Conservation (phyloP, 2,797 vertebrate species). For the Microctenopoma lineatum region DNA sequence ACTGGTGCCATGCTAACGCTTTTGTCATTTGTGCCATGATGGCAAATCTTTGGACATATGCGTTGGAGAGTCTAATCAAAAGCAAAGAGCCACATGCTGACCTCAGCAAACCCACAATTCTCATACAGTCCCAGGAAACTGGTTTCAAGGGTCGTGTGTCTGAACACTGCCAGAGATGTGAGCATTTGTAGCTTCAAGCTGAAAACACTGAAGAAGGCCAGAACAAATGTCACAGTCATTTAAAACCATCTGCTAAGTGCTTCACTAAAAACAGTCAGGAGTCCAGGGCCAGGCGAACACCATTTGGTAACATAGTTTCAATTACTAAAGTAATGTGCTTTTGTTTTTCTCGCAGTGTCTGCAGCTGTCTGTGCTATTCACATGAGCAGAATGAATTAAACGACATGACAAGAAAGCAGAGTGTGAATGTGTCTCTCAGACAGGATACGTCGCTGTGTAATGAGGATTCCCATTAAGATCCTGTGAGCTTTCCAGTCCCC, state of each 20-base stretch:
- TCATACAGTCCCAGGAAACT: slow-evolving; percentile 22
- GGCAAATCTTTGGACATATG: slow-evolving; percentile 36
- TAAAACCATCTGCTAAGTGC: slow-evolving; percentile 84
- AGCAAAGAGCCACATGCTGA: slow-evolving; percentile 49
- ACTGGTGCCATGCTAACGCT: slow-evolving; percentile 36
- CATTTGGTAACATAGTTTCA: slow-evolving; percentile 75
- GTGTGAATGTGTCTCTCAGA: slow-evolving; percentile 39
- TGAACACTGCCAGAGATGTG: slow-evolving; percentile 21
- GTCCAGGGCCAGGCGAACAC: slow-evolving; percentile 62
- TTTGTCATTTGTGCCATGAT: slow-evolving; percentile 35
- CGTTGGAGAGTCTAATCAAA: slow-evolving; percentile 46
- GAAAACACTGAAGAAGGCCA: slow-evolving; percentile 47
- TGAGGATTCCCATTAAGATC: slow-evolving; percentile 33
- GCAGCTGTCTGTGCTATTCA: slow-evolving; percentile 65
- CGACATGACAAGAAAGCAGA: slow-evolving; percentile 43
- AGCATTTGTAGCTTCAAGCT: slow-evolving; percentile 38
- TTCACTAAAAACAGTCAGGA: slow-evolving; percentile 77
- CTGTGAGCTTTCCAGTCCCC: slow-evolving; percentile 20
- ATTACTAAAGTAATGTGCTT: slow-evolving; percentile 73
- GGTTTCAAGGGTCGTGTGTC: slow-evolving; percentile 15
- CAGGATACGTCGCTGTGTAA: slow-evolving; percentile 24
- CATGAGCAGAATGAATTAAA: slow-evolving; percentile 68
- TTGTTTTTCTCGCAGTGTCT: slow-evolving; percentile 62
- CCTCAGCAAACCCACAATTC: slow-evolving; percentile 49
- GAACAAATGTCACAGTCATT: slow-evolving; percentile 76